These are phyloP conservation scores for Hemicrepidius hirtus DNA, from an alignment of 2,888 invertebrate genomes.

Conservation along the genomic window DNA sequence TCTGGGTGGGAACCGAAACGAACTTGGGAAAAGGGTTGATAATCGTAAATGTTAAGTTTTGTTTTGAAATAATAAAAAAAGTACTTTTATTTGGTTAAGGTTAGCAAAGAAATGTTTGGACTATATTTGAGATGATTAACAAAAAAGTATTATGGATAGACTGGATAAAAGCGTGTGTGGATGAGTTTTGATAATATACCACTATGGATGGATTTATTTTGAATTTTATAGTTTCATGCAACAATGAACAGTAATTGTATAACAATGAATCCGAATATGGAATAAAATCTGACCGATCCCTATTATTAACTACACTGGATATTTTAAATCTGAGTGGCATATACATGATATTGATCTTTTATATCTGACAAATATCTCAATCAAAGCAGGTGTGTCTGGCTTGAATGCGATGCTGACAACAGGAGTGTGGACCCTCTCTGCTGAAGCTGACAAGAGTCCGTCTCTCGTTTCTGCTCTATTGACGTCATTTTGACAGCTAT, in stretches of 20 bases:
- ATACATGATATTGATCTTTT: conserved; percentile 50
- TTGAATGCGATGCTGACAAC: conserved; percentile 49
- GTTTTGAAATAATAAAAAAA: no score
- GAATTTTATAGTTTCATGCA: no score
- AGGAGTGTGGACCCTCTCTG: conserved; percentile 33
- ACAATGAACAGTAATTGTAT: background rate
- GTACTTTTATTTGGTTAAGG: no score
- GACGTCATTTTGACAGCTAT: conserved; percentile 39
- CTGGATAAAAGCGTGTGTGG: no score
- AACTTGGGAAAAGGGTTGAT: no score
- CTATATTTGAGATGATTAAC: no score
- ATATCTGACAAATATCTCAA: conserved; percentile 54
- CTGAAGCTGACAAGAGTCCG: conserved; percentile 45
- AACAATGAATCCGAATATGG: background rate
- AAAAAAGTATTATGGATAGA: no score
- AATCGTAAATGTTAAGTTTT: no score
- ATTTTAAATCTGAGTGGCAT: conserved; percentile 47
- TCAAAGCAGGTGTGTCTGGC: conserved; percentile 51
- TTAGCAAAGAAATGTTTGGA: no score
- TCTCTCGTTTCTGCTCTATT: conserved; percentile 35
- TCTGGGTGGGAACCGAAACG: no score
- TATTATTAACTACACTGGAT: conserved; percentile 7
- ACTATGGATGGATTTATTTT: no score
- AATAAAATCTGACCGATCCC: background rate
- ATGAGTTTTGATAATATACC: no score